Conservation (phyloP, 35 echinoderm and acorn worm genomes). For the Amphiura filiformis region DNA sequence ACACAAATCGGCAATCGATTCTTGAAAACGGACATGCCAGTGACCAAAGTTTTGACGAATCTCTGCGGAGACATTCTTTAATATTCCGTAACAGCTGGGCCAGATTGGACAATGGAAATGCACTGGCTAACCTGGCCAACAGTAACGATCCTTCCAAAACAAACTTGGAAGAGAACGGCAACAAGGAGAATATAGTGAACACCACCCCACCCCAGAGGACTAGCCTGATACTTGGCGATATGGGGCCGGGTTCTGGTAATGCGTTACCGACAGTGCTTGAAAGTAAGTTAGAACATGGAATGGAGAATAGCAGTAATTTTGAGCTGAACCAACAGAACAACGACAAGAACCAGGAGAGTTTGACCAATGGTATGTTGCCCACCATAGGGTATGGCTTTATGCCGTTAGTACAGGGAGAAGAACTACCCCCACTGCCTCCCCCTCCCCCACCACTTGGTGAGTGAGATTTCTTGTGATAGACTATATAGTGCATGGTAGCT, state of each 20-base stretch:
- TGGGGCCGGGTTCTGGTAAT: neutral
- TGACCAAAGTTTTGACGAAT: slow-evolving; percentile 63
- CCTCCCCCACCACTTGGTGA: slow-evolving; percentile 62
- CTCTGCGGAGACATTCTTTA: slow-evolving; percentile 13
- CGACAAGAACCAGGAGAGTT: neutral
- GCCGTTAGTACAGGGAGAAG: slow-evolving; percentile 26
- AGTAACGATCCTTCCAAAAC: slow-evolving; percentile 25
- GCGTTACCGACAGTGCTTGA: slow-evolving; percentile 6
- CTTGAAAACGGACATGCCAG: slow-evolving; percentile 42
- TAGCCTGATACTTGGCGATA: neutral
- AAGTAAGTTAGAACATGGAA: slow-evolving; percentile 33
- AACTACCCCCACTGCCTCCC: slow-evolving; percentile 55
- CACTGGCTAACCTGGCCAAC: slow-evolving; percentile 35
- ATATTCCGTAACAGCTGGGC: slow-evolving; percentile 56
- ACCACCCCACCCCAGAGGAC: slow-evolving; percentile 24
- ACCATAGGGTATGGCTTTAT: slow-evolving; percentile 26
- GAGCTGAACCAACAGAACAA: slow-evolving; percentile 19
- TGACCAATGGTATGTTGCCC: neutral
- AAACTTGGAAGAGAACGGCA: slow-evolving; percentile 27
- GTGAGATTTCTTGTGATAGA: neutral
- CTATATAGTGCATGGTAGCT: neutral
- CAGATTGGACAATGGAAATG: slow-evolving; percentile 20
- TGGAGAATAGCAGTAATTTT: slow-evolving; percentile 10
- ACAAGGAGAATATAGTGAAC: slow-evolving; percentile 19
- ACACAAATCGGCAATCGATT: slow-evolving; percentile 27